phyloP scores from a whole-genome alignment of 30 jellyfish, hydroid and myxozoan species.

The Chrysaora quinquecirrha region DNA sequence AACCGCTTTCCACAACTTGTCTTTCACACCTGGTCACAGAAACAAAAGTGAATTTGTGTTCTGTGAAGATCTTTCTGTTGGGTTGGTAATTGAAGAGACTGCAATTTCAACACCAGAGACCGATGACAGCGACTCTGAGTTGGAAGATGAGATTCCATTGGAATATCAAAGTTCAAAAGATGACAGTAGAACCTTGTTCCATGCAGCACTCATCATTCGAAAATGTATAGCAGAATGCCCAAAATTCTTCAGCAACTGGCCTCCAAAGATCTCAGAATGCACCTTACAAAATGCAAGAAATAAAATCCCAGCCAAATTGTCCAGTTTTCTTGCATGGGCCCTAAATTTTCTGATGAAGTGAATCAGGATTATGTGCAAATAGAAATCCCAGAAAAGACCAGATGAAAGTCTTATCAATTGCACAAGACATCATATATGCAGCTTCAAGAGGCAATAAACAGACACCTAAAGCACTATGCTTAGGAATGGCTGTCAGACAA shows the following conservation, averaged over 20 bases:
- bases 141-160: no score
- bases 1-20: slow-evolving; percentile 27
- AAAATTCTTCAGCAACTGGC: slow-evolving; percentile 25
- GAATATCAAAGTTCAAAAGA: no score
- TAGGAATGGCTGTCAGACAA: no score
- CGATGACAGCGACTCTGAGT: slow-evolving; percentile 31
- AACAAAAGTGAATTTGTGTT: no score
- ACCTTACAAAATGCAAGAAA: slow-evolving; percentile 16
- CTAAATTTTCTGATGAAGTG: slow-evolving; percentile 25
- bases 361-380: slow-evolving; percentile 22
- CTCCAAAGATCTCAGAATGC: slow-evolving; percentile 26
- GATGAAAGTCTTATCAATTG: slow-evolving; percentile 12
- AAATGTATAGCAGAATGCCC: slow-evolving; percentile 24
- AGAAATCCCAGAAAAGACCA: slow-evolving; percentile 18
- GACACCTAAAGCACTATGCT: background rate
- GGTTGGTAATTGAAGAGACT: slow-evolving; percentile 26
- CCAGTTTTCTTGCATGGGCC: slow-evolving; percentile 25
- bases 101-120: slow-evolving; percentile 9
- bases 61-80: no score
- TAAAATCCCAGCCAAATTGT: slow-evolving; percentile 19
- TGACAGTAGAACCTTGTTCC: no score
- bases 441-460: background rate
- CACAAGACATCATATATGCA: slow-evolving; percentile 8
- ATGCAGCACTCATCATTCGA: slow-evolving; percentile 33
- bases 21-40: slow-evolving; percentile 25